Conservation (phyloP, 2,797 vertebrate genomes). For the Telmatherina bonti region DNA sequence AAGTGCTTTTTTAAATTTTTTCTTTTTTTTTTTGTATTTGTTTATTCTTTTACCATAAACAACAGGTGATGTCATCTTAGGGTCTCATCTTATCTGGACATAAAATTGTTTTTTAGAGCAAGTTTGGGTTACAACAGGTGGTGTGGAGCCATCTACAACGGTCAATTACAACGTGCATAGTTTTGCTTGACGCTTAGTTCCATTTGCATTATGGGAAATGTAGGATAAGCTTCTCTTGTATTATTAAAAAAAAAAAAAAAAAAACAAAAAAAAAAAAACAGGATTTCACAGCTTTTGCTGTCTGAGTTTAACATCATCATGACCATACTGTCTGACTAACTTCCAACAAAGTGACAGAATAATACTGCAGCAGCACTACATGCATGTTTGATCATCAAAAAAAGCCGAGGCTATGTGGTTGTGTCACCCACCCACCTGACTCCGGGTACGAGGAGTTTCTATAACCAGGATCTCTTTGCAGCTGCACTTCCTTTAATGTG, state of each 20-base stretch:
- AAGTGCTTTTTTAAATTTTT: no score
- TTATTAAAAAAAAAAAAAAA: no score
- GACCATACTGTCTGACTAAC: background rate
- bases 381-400: background rate
- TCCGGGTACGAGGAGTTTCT: constrained; percentile 96
- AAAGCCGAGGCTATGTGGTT: background rate
- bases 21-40: no score
- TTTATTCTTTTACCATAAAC: no score
- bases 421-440: constrained; percentile 84
- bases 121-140: background rate
- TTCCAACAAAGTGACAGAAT: background rate
- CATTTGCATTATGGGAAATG: constrained; percentile 25
- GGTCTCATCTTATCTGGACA: no score
- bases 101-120: background rate
- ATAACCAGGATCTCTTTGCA: constrained; percentile 99
- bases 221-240: background rate
- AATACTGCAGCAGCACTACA: background rate
- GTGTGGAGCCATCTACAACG: background rate
- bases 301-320: background rate
- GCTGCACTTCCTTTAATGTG: constrained; percentile 97
- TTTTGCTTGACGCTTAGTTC: background rate
- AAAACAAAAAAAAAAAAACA: no score
- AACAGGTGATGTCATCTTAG: background rate
- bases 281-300: background rate
- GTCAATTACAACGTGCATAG: background rate